Evolutionary conservation across 2,888 invertebrate species (phyloP).

Genomic region (Anticlea derivata): DNA sequence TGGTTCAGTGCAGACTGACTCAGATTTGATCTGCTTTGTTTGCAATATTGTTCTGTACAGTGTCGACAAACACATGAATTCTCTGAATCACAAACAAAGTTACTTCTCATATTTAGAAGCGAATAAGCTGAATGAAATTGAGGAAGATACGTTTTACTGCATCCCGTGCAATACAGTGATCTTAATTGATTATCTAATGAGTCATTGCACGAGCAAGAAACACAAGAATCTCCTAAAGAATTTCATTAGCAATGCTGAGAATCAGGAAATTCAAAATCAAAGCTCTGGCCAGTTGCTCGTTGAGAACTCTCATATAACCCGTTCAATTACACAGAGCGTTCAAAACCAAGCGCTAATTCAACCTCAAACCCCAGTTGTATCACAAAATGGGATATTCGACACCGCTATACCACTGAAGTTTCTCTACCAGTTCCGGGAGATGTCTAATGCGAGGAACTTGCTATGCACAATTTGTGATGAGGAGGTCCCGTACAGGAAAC

Average conservation of each 20-base stretch:
- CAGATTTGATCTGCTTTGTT: conserved; percentile 27
- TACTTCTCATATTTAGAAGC: conserved; percentile 26
- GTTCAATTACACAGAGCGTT: conserved; percentile 11
- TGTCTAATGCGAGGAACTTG: conserved; percentile 7
- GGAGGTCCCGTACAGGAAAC: conserved; percentile 14
- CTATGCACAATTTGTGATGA: conserved; percentile 29
- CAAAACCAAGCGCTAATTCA: background rate
- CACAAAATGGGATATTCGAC: conserved; percentile 6
- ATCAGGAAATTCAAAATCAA: background rate
- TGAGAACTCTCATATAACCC: conserved; percentile 14
- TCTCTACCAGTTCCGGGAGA: conserved; percentile 25
- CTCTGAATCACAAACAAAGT: conserved; percentile 23
- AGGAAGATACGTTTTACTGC: conserved; percentile 26
- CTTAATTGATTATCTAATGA: conserved; percentile 21
- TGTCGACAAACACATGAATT: conserved; percentile 18
- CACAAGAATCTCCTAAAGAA: conserved; percentile 12
- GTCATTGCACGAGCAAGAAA: conserved; percentile 24
- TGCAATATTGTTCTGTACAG: conserved; percentile 19
- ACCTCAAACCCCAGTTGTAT: background rate
- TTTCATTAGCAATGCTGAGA: conserved; percentile 1
- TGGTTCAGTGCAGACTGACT: background rate
- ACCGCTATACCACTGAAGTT: conserved; percentile 24
- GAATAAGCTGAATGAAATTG: conserved; percentile 29
- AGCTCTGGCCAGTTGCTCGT: background rate
- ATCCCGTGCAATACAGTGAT: conserved; percentile 27